These are phyloP conservation scores for Lota lota DNA, from an alignment of 2,113 vertebrate genomes.

Conservation along the genomic window DNA sequence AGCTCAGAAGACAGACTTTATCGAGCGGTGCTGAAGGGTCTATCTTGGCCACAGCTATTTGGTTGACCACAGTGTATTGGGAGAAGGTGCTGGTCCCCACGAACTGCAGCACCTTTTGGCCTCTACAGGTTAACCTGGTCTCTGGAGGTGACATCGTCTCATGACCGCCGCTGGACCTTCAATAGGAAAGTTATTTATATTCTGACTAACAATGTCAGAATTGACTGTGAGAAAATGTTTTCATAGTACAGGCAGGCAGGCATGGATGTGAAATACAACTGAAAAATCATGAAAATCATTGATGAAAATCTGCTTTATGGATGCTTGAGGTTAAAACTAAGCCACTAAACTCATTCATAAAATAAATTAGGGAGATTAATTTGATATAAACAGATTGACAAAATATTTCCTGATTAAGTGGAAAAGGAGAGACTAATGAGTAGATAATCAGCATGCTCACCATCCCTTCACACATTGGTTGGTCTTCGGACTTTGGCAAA, in stretches of 20 bases:
- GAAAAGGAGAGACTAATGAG: background rate
- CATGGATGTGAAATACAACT: no score
- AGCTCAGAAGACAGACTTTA: slow-evolving; percentile 78
- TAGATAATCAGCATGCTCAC: slow-evolving; percentile 48
- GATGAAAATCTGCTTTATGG: no score
- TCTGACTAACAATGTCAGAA: background rate
- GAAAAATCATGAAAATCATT: no score
- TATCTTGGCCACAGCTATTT: slow-evolving; percentile 73
- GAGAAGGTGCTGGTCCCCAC: slow-evolving; percentile 81
- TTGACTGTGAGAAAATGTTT: no score
- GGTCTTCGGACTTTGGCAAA: slow-evolving; percentile 75
- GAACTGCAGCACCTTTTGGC: slow-evolving; percentile 76
- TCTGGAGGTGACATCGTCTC: slow-evolving; percentile 67
- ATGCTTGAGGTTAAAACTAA: background rate
- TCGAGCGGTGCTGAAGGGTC: slow-evolving; percentile 76
- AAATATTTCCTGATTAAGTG: background rate
- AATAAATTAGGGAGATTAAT: no score
- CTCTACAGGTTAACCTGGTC: slow-evolving; percentile 76
- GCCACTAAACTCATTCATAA: background rate
- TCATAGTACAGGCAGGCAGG: no score
- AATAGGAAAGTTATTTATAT: background rate
- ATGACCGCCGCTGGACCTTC: slow-evolving; percentile 44
- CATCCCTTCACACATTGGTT: slow-evolving; percentile 78
- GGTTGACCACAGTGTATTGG: no score
- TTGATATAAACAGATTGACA: no score